phyloP scores from a whole-genome alignment of 1,140 invertebrate genomes.

The Drosophila kohkoa region DNA sequence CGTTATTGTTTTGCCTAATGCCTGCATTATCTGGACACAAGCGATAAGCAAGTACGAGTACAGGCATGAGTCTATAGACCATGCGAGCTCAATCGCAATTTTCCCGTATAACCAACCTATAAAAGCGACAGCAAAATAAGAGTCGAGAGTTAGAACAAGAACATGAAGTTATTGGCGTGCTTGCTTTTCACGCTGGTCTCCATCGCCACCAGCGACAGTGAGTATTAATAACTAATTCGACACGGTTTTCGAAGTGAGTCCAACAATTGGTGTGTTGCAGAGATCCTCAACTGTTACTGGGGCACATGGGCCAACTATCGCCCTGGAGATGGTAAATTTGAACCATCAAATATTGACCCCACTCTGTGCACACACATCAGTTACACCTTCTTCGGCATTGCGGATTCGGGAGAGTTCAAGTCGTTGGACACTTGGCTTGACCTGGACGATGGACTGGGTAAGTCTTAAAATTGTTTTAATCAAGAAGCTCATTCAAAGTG shows the following conservation, averaged over 20 bases:
- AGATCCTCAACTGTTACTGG: constrained; percentile 88
- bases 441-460: constrained; percentile 84
- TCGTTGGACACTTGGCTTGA: constrained; percentile 88
- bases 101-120: constrained; percentile 35
- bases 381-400: constrained; percentile 89
- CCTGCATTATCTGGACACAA: constrained; percentile 8
- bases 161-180: constrained; percentile 51
- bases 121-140: constrained; percentile 31
- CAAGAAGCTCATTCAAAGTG: not conserved
- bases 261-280: constrained; percentile 61
- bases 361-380: constrained; percentile 89
- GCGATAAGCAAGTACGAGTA: constrained; percentile 1
- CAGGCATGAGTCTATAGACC: not conserved
- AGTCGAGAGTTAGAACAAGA: constrained; percentile 6
- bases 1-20: constrained; percentile 29
- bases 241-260: not conserved
- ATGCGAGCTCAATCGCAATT: too few relatives aligned
- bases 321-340: constrained; percentile 86
- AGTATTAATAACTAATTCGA: constrained; percentile 2
- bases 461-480: not conserved
- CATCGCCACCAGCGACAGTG: constrained; percentile 42
- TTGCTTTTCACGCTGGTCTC: constrained; percentile 42
- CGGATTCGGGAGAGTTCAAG: constrained; percentile 77
- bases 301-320: constrained; percentile 88
- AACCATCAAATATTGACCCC: constrained; percentile 87